A percentile compares a stretch with the other conserved stretches of the same genome.
These are phyloP conservation scores for Microcebus griseorufus DNA, from an alignment of 2,113 vertebrate species.

Conservation along the genomic window DNA sequence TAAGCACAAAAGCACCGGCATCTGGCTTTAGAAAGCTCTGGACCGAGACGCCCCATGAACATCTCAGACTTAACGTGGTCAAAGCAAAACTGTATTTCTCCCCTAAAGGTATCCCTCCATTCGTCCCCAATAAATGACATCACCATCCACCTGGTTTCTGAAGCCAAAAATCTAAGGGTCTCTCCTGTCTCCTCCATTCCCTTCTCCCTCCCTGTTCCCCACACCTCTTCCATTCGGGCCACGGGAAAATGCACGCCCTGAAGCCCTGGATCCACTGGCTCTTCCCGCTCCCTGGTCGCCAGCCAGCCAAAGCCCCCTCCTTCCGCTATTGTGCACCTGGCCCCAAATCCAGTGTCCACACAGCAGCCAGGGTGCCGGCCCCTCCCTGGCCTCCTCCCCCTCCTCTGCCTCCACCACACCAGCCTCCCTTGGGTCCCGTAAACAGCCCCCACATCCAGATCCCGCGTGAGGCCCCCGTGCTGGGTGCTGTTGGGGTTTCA, in stretches of 20 bases:
- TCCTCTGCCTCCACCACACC: background rate
- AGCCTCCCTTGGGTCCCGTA: background rate
- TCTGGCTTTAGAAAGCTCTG: background rate
- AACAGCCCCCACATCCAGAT: background rate
- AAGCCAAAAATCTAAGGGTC: background rate
- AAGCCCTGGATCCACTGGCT: accelerated
- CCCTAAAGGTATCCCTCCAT: accelerated
- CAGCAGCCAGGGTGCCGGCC: background rate
- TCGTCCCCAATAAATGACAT: background rate
- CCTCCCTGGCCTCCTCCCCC: too few species aligned
- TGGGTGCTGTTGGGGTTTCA: background rate
- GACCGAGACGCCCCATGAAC: background rate
- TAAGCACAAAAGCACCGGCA: background rate
- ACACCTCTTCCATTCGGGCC: background rate
- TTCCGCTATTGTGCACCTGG: accelerated
- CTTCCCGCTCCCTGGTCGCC: background rate
- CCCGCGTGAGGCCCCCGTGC: background rate
- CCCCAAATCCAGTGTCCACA: background rate
- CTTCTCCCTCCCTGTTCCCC: accelerated
- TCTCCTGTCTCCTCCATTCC: background rate
- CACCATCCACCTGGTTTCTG: background rate
- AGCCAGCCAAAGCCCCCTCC: accelerated
- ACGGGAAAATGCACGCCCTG: accelerated
- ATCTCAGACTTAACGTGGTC: background rate
- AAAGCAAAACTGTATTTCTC: background rate